Conservation (phyloP, 1,140 invertebrate genomes). For the Ostrea edulis region DNA sequence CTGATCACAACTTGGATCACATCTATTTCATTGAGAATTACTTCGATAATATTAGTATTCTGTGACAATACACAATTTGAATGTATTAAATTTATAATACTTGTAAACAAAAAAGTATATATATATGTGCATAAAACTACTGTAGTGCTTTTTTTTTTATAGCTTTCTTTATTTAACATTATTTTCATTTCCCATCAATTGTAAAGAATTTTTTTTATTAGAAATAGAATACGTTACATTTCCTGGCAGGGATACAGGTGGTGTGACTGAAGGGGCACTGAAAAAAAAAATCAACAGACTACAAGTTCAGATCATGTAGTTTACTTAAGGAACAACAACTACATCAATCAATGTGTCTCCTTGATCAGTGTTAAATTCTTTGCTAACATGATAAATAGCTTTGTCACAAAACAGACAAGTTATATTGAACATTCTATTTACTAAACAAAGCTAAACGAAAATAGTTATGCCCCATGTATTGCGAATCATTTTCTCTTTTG, state of each 20-base stretch:
- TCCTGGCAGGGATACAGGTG: not conserved
- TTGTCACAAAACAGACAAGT: not conserved
- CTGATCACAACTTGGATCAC: no score
- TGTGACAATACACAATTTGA: no score
- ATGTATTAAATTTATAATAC: no score
- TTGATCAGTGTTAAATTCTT: not conserved
- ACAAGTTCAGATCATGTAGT: not conserved
- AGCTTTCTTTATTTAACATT: no score
- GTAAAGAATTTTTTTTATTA: not conserved
- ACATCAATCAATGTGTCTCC: slow-evolving; percentile 33
- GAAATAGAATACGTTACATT: slow-evolving; percentile 21
- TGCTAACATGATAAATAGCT: slow-evolving; percentile 7
- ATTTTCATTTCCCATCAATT: not conserved
- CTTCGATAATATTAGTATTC: no score
- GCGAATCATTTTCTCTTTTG: no score
- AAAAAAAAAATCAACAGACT: not conserved
- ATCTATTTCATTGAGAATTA: no score
- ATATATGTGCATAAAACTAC: not conserved
- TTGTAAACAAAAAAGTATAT: not conserved
- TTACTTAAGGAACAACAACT: not conserved
- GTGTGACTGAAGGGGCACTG: not conserved
- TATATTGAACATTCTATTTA: no score
- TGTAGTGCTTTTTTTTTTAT: not conserved
- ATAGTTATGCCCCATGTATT: no score
- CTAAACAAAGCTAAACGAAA: no score